Evolutionary conservation across 2,888 invertebrate genomes (phyloP).

Genomic region (Corythucha ciliata): DNA sequence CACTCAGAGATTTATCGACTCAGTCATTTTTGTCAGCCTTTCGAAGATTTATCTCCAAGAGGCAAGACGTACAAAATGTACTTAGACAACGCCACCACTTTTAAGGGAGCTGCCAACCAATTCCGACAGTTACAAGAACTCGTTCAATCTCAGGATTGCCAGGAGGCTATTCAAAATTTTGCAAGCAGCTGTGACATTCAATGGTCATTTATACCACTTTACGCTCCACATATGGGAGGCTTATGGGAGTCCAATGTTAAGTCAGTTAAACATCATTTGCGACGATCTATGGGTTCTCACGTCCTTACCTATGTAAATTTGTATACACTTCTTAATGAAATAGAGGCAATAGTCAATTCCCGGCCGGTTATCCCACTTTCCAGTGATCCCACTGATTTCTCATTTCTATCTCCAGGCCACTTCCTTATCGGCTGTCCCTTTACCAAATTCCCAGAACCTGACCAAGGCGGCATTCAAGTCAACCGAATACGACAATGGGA

Average conservation of each 20-base stretch:
- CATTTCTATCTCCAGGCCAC: background rate
- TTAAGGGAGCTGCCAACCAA: slow-evolving; percentile 33
- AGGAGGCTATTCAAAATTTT: background rate
- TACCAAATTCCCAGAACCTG: background rate
- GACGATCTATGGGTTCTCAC: slow-evolving; percentile 13
- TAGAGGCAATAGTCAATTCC: background rate
- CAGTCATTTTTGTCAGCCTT: no score
- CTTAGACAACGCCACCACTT: slow-evolving; percentile 37
- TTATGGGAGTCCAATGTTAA: slow-evolving; percentile 25
- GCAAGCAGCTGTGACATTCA: slow-evolving; percentile 23
- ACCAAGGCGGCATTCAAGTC: background rate
- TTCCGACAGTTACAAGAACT: slow-evolving; percentile 23
- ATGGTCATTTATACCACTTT: slow-evolving; percentile 32
- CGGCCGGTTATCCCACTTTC: background rate
- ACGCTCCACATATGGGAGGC: slow-evolving; percentile 22
- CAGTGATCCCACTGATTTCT: background rate
- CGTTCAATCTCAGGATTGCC: background rate
- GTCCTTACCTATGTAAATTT: slow-evolving; percentile 27
- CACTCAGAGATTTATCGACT: slow-evolving; percentile 36
- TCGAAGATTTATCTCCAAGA: slow-evolving; percentile 32
- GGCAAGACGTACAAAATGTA: slow-evolving; percentile 31
- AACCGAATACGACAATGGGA: background rate
- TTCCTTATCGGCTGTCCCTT: background rate
- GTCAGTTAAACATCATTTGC: slow-evolving; percentile 20
- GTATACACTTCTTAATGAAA: slow-evolving; percentile 24